Evolutionary conservation across 2,113 vertebrate genomes (phyloP).

Genomic region (Siphamia tubifer): DNA sequence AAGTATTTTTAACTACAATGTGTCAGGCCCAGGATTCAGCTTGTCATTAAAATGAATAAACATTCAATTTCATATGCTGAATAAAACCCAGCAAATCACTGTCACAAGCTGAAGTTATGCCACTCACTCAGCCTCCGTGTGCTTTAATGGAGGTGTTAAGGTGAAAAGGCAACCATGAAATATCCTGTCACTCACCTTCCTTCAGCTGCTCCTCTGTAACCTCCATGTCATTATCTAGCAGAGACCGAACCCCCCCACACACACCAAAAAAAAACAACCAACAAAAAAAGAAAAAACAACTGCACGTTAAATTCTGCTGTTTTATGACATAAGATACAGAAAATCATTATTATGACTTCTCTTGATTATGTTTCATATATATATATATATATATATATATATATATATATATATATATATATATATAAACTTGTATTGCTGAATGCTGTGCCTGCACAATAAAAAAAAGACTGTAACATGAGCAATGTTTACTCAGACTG

Average conservation of each 20-base stretch:
- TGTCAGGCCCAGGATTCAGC: slow-evolving; percentile 46
- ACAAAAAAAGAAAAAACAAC: no score
- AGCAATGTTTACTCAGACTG: background rate
- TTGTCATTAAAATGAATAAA: slow-evolving; percentile 65
- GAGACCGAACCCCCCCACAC: no score
- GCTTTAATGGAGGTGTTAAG: slow-evolving; percentile 67
- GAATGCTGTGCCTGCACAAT: background rate
- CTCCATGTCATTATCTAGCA: slow-evolving; percentile 74
- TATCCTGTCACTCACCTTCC: slow-evolving; percentile 77
- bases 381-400: no score
- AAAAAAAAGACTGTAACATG: background rate
- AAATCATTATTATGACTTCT: no score
- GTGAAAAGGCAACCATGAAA: slow-evolving; percentile 69
- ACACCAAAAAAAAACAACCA: no score
- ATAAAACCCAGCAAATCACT: slow-evolving; percentile 49
- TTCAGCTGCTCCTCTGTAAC: slow-evolving; percentile 61
- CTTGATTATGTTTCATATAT: no score
- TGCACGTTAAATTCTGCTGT: slow-evolving; percentile 38
- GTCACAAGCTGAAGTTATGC: slow-evolving; percentile 44
- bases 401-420: no score
- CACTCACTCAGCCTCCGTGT: slow-evolving; percentile 53
- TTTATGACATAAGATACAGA: slow-evolving; percentile 34
- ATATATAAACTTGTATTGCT: background rate
- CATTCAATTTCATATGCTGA: slow-evolving; percentile 56
- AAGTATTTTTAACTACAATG: slow-evolving; percentile 63